Conservation (phyloP, 2,113 vertebrate genomes). For the Mystacornis crossleyi region DNA sequence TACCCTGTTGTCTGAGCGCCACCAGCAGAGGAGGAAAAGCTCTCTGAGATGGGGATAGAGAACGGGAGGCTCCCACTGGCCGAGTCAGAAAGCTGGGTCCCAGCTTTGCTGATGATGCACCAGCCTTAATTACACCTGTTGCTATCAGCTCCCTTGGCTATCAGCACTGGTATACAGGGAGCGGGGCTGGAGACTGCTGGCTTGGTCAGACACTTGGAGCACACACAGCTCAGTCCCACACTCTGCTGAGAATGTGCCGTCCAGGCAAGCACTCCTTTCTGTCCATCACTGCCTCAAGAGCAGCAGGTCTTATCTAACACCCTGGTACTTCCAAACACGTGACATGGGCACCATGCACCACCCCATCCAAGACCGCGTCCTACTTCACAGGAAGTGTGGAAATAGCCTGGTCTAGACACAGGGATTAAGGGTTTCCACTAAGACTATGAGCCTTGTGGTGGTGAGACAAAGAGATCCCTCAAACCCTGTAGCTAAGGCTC, state of each 20-base stretch:
- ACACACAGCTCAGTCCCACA: background rate
- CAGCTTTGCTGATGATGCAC: background rate
- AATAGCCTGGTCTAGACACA: background rate
- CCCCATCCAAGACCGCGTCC: too few species aligned
- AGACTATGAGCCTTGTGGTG: background rate
- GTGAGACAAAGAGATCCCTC: background rate
- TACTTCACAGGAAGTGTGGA: background rate
- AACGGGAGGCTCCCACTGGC: background rate
- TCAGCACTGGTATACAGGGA: background rate
- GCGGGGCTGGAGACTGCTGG: background rate
- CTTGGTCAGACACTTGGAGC: accelerated
- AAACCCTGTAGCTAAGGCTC: background rate
- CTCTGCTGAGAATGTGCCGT: background rate
- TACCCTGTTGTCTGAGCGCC: background rate
- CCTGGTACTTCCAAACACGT: background rate
- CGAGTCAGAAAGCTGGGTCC: background rate
- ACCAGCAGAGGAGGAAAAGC: background rate
- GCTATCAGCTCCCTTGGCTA: background rate
- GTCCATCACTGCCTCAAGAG: background rate
- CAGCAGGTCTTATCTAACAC: background rate
- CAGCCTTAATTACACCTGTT: background rate
- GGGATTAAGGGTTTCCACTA: background rate
- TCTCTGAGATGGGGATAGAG: background rate
- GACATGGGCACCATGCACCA: background rate
- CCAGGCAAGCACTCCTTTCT: background rate